A percentile compares a stretch with the other conserved stretches of the same genome.
Conservation (phyloP, 2,888 invertebrate species). For the Dryomyza anilis region DNA sequence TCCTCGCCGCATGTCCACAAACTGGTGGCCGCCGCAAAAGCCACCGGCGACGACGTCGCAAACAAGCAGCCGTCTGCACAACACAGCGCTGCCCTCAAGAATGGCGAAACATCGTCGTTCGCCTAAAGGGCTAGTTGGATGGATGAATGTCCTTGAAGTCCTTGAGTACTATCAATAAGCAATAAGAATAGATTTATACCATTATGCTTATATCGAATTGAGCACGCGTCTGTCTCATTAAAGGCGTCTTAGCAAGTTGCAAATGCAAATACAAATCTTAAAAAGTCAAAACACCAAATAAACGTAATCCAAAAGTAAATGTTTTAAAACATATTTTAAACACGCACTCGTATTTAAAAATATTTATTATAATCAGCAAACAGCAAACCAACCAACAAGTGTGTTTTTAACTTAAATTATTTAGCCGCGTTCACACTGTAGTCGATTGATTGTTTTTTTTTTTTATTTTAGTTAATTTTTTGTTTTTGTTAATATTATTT, state of each 20-base stretch:
- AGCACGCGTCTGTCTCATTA: not conserved
- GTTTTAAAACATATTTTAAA: constrained; percentile 5
- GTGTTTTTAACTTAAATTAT: too few relatives aligned
- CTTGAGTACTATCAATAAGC: not conserved
- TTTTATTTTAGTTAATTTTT: constrained; percentile 24
- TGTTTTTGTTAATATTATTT: constrained; percentile 24
- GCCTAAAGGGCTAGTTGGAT: constrained; percentile 32
- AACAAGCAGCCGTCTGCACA: constrained; percentile 12
- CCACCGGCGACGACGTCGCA: constrained; percentile 28
- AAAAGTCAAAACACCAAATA: constrained; percentile 26
- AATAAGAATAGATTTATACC: not conserved
- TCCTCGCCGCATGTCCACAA: constrained; percentile 57
- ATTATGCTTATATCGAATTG: not conserved
- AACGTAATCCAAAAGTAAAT: constrained; percentile 2
- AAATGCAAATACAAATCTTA: constrained; percentile 9
- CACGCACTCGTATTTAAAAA: constrained; percentile 14
- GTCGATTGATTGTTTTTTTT: too few relatives aligned
- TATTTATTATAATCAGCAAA: constrained; percentile 18
- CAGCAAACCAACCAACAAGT: too few relatives aligned
- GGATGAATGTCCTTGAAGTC: too few relatives aligned
- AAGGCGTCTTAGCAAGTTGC: not conserved
- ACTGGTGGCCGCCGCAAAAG: constrained; percentile 38
- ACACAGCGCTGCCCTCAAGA: constrained; percentile 42
- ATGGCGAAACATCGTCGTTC: constrained; percentile 48
- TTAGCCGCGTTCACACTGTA: too few relatives aligned